Evolutionary conservation across 2,797 vertebrate genomes (phyloP), one percentile per base, ranked within the genome.

Genomic region (Harpagifer antarcticus): DNA sequence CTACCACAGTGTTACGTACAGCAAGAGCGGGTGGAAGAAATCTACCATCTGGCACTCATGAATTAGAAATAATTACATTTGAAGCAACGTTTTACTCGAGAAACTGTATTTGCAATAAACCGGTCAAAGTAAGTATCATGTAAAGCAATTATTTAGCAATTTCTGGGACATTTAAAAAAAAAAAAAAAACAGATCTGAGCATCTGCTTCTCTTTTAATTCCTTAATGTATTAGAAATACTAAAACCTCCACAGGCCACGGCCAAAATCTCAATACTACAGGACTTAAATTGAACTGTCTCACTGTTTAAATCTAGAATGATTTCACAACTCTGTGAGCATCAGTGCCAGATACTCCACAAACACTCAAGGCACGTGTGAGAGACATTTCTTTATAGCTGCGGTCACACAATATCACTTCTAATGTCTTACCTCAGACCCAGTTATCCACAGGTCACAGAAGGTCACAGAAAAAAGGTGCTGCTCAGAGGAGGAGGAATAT

Each of bases 381-480:
- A 20, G 40, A 47, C 50, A 66, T 42, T 72, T 55, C 17, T 50
- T 42, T n/a, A 40, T 61, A 40, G 0, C n/a, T 9, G 58, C 44
- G 0, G 6, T 45, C 61, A 58, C 80, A 72, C 62, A 43, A 17
- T 23, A 44, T 68, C 72, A 57, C 23, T 17, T 37, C 42, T 17
- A 3, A 19, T 16, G 16, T 75, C 90, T 88, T 92, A 94, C 93
- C 92, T 86, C 74, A 88, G 69, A 85, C 70, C 27, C 56, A 73
- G 76, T 68, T 85, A 74, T 91, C 87, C 69, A 64, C 78, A 55
- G 71, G 69, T 88, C 76, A 84, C 70, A 72, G 47, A 70, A 72
- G 56, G 79, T 85, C 74, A 66, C 73, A 74, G 64, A 72, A 60
- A 72, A 60, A 9, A 81, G 49, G 48, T 49, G 58, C 56, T 48